phyloP scores from a whole-genome alignment of 2,888 invertebrate species.

The Harpalus rufipes region DNA sequence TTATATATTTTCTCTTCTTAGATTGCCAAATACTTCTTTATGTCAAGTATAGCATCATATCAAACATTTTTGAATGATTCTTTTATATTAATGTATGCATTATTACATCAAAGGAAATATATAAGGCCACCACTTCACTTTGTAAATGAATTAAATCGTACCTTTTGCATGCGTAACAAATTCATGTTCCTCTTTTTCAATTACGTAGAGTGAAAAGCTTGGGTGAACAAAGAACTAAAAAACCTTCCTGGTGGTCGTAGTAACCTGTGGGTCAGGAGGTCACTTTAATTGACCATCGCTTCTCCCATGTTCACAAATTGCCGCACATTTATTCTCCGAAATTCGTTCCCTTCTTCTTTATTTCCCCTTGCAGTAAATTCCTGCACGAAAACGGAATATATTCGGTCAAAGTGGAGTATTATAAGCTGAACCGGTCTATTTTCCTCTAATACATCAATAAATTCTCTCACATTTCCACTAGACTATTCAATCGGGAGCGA shows the following conservation, averaged over 20 bases:
- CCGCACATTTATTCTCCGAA: slow-evolving; percentile 33
- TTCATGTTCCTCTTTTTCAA: slow-evolving; percentile 1
- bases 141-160: slow-evolving; percentile 6
- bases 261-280: slow-evolving; percentile 17
- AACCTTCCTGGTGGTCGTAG: not conserved
- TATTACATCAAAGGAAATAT: not conserved
- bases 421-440: slow-evolving; percentile 14
- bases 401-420: slow-evolving; percentile 5
- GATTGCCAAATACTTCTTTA: too few relatives aligned
- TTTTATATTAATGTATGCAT: not conserved
- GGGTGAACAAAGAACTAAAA: not conserved
- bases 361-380: slow-evolving; percentile 6
- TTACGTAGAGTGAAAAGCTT: not conserved
- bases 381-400: slow-evolving; percentile 12
- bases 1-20: too few relatives aligned
- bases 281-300: slow-evolving; percentile 45
- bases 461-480: not conserved
- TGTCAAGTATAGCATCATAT: not conserved
- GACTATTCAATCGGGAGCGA: slow-evolving; percentile 12
- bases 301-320: slow-evolving; percentile 33
- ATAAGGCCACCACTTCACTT: not conserved
- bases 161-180: not conserved
- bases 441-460: slow-evolving; percentile 29
- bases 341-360: slow-evolving; percentile 16
- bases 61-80: not conserved